Base-by-base conservation (phyloP, 1,140 invertebrate genomes). In the Drosophila truncata region DNA sequence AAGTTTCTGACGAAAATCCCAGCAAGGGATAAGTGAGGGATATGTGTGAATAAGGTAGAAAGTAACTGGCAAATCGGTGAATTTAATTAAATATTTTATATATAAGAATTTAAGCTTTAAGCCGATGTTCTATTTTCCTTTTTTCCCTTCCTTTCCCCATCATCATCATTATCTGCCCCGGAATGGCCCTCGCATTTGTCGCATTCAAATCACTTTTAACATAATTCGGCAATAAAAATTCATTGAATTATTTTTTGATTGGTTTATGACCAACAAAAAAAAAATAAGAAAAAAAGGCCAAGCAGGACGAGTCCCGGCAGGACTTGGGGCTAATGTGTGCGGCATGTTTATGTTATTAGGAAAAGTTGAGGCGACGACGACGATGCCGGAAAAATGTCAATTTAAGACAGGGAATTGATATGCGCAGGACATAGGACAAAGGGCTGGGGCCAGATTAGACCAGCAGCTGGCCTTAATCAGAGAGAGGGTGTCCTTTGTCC, bases 171-270 rank as follows among this genome's bases (percentile, higher is more conserved):
- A 71, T 77, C 63, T 59, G 46, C 20, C 35, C 37, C 33, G 27
- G 27, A 78, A 79, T 79, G 46, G 65, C 58, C 37, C 69, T 76
- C 55, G 61, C 70, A 64, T 78, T 84, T 80, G 67, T 50, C 63
- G 77, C 82, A 82, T 86, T 86, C 83, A 86, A 86, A 86, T 86
- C 82, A 82, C 78, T 84, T 73, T 84, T 86, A 82, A 86, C 82
- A 86, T 86, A 86, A 86, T 86, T 86, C 65, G 82, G 62, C 79
- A 86, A 86, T 86, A 86, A 86, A 86, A 86, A 86, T 86, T 86
- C 82, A 86, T 86, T 86, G 82, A 86, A 86, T 86, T 86, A 86
- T 82, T 63, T 79, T 86, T 87, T 86, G 82, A 86, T 86, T 82
- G 82, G 74, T 86, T 86, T 82, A 86, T 65, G 80, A 58, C 57